A percentile compares a stretch with the other conserved stretches of the same genome.
These are phyloP conservation scores for Leptinotarsa rubiginosa DNA, from an alignment of 2,888 invertebrate species.

Conservation along the genomic window DNA sequence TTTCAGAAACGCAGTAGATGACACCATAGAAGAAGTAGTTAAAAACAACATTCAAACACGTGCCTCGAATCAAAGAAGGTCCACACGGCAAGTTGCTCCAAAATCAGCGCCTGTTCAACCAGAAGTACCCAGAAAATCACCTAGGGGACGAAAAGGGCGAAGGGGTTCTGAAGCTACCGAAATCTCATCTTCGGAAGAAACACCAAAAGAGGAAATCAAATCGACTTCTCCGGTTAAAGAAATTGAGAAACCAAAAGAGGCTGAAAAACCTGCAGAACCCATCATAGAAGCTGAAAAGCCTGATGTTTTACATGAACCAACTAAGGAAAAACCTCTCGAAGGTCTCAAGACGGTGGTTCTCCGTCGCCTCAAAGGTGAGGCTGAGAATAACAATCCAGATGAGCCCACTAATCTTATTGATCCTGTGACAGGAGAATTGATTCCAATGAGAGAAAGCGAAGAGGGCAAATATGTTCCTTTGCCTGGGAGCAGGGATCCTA, in stretches of 20 bases:
- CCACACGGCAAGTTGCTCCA: constrained; percentile 67
- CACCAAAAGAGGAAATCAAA: constrained; percentile 55
- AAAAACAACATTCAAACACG: constrained; percentile 72
- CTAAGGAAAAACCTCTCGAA: constrained; percentile 60
- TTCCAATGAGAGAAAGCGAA: constrained; percentile 77
- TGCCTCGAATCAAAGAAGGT: constrained; percentile 68
- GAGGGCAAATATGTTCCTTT: constrained; percentile 77
- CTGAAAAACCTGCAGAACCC: constrained; percentile 37
- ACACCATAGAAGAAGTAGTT: constrained; percentile 90
- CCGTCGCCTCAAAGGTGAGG: constrained; percentile 63
- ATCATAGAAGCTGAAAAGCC: constrained; percentile 37
- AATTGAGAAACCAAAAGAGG: constrained; percentile 33
- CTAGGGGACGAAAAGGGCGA: constrained; percentile 74
- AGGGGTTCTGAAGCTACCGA: constrained; percentile 76
- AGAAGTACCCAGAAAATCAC: constrained; percentile 71
- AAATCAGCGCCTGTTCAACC: constrained; percentile 47
- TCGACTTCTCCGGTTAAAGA: constrained; percentile 8
- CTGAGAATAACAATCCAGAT: constrained; percentile 59
- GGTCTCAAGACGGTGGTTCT: constrained; percentile 64
- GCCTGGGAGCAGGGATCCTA: constrained; percentile 56
- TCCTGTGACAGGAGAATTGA: constrained; percentile 79
- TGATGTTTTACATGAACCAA: constrained; percentile 49
- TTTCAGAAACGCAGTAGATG: constrained; percentile 83
- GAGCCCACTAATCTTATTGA: constrained; percentile 79
- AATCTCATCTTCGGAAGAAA: constrained; percentile 74